Base-by-base conservation (phyloP, 2,113 vertebrate genomes). In the Recurvirostra avosetta region DNA sequence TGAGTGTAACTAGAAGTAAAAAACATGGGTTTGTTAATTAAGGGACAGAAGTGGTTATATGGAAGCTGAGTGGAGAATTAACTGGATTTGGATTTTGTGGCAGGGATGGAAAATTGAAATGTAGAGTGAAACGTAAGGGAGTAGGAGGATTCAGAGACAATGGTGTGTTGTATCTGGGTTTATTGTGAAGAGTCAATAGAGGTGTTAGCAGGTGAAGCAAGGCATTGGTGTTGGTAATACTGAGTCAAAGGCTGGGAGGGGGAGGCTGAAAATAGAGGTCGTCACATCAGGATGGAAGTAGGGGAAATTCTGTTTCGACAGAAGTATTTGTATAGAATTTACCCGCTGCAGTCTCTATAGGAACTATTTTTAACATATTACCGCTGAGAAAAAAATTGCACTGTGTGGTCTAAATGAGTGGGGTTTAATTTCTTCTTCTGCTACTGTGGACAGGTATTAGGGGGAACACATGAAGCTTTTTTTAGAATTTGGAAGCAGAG, bases 361-460 rank as follows among this genome's bases (percentile, higher is more conserved):
- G 26, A 79, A 15, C 12, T 58, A 15, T 21, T 41, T 77, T 29
- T 30, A 36, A 8, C 8, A 25, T 50, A 6, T 45, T 82, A 68
- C 25, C 8, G 34, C 53, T 2, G 4, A 41, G 38, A 86, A 83
- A n/a, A 5, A 67, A 36, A 56, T 67, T 49, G 18, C 25, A 62
- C 25, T 34, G 1, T 56, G 30, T 41, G 19, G 19, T 40, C 58
- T 75, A 55, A 59, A 45, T 50, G 11, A 53, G 15, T 36, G 21
- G 13, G 41, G 30, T 90, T 87, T 52, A 11, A 52, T 34, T 62
- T 62, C 7, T 41, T 49, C 61, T 90, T 47, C 76, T 90, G 9
- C 18, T 63, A 1, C 27, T 0, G 1, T 53, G 53, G 17, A 20
- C 12, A 21, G 41, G 3, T 75, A 26, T 26, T 47, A 20, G 29